Conservation (phyloP, 35 echinoderm and acorn worm genomes). For the Apostichopus japonicus region DNA sequence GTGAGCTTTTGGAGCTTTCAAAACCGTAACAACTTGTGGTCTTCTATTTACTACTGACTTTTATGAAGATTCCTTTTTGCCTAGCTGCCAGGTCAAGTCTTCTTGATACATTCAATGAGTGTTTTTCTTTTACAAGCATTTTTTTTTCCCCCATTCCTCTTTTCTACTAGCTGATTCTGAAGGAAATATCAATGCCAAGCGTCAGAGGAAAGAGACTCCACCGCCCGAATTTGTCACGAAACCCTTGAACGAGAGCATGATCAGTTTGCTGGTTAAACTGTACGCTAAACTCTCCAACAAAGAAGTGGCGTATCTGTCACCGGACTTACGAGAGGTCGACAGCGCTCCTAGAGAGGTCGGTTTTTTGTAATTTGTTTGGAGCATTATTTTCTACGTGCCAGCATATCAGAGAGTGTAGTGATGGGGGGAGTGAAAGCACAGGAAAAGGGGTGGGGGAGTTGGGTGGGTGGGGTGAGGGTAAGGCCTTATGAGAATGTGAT, state of each 20-base stretch:
- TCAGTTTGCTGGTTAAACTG: slow-evolving; percentile 85
- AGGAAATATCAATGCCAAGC: slow-evolving; percentile 14
- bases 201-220: slow-evolving; percentile 24
- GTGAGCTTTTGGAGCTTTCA: too few relatives aligned
- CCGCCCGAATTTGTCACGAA: slow-evolving; percentile 35
- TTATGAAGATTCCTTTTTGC: too few relatives aligned
- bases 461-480: too few relatives aligned
- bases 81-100: too few relatives aligned
- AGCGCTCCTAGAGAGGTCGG: background rate
- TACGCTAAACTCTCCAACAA: slow-evolving; percentile 71
- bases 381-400: background rate
- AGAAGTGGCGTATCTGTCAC: slow-evolving; percentile 62
- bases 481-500: too few relatives aligned
- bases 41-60: too few relatives aligned
- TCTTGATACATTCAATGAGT: too few relatives aligned
- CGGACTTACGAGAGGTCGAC: background rate
- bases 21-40: too few relatives aligned
- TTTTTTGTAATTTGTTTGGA: background rate
- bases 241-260: slow-evolving; percentile 74
- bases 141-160: background rate
- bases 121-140: too few relatives aligned
- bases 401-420: background rate
- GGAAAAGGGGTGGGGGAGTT: background rate
- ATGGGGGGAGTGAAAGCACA: too few relatives aligned
- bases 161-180: background rate